A percentile compares a stretch with the other conserved stretches of the same genome.
Conservation (phyloP, 2,888 invertebrate genomes). For the Teinopalpus imperialis region DNA sequence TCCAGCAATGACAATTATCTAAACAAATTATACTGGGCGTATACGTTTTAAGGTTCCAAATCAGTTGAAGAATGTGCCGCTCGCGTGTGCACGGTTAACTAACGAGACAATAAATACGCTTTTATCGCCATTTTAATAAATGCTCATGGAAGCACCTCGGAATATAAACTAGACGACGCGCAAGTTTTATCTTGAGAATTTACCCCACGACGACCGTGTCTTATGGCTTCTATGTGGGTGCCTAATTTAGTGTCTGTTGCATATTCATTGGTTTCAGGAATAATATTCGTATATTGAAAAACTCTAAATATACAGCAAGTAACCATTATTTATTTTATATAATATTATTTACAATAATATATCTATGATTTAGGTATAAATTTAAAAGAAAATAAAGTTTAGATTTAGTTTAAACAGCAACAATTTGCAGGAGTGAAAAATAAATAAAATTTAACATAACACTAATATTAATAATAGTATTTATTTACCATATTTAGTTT, state of each 20-base stretch:
- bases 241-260: slow-evolving; percentile 17
- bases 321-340: too few species aligned
- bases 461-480: too few species aligned
- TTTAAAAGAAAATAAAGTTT: too few species aligned
- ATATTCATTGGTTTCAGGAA: slow-evolving; percentile 15
- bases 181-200: slow-evolving; percentile 33
- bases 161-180: slow-evolving; percentile 48
- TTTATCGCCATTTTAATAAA: slow-evolving; percentile 79
- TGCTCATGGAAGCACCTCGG: slow-evolving; percentile 59
- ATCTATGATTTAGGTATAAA: too few species aligned
- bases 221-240: slow-evolving; percentile 12
- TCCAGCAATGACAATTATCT: too few species aligned
- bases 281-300: too few species aligned
- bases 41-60: slow-evolving; percentile 60
- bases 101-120: slow-evolving; percentile 72
- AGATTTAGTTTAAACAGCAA: too few species aligned
- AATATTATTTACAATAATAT: too few species aligned
- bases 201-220: slow-evolving; percentile 36
- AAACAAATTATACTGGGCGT: slow-evolving; percentile 30
- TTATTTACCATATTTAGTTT: too few species aligned
- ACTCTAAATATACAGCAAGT: too few species aligned
- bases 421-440: too few species aligned
- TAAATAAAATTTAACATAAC: too few species aligned
- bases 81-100: slow-evolving; percentile 59
- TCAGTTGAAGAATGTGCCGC: slow-evolving; percentile 35